Evolutionary conservation across 2,113 vertebrate genomes (phyloP), one percentile per base, ranked within the genome.

Genomic region (Passerina amoena): DNA sequence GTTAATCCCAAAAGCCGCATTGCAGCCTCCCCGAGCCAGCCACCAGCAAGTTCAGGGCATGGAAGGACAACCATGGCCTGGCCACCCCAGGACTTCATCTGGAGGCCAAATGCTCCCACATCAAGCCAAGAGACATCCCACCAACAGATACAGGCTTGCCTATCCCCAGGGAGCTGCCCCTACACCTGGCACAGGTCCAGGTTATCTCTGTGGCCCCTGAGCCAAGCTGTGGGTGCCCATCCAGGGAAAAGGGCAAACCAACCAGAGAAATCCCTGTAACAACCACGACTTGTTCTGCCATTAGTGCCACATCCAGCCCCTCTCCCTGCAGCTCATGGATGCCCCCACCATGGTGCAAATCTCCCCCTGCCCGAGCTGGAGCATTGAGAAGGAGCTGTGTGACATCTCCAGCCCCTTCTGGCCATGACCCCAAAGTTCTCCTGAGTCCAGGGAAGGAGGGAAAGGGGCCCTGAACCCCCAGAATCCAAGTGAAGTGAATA

Each of bases 1-100:
- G 86, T 92, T 94, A 93, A 94, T 90, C 80, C 76, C 95, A 33
- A 92, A 88, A 92, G 82, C 94, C 0, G 2, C 85, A 88, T 45
- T 88, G 86, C 86, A 92, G 90, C 63, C 76, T 93, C 68, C 75
- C 60, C 75, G 38, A 12, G 63, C 31, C 75, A 17, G 28, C 53
- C 53, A 17, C 19, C 4, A 42, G 61, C 5, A 27, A 72, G 37
- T 8, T 14, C 48, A 6, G 14, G 42, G 21, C 9, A 11, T 33
- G 24, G 75, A 71, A 91, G 66, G 88, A 88, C 82, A 90, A 15
- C 9, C 63, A 33, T 0, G 0, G 25, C 0, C 0, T 13, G 5
- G 50, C 35, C 56, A 37, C 6, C 59, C 50, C 63, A 35, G 75
- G 78, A 28, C 66, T 77, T 21, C 76, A 63, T 38, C 76, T 40